These are phyloP conservation scores for Drosophila formosana DNA, from an alignment of 2,888 invertebrate species.

Conservation along the genomic window DNA sequence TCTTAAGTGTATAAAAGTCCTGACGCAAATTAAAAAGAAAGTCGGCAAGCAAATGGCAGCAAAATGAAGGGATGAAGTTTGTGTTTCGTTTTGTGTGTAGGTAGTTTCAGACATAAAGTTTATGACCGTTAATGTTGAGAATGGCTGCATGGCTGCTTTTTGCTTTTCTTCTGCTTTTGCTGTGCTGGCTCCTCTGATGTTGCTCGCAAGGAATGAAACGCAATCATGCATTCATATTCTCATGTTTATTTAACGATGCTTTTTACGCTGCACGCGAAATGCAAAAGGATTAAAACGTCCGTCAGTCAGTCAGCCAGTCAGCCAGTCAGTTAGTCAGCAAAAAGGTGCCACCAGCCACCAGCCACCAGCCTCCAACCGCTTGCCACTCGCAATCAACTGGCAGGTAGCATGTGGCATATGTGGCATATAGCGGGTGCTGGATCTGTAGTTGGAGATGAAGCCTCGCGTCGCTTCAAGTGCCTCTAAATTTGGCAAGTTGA, in stretches of 20 bases:
- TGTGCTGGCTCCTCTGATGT: neutral
- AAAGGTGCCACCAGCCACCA: constrained; percentile 17
- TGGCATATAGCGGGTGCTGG: too few species aligned
- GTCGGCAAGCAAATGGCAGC: neutral
- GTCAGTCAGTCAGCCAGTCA: constrained; percentile 17
- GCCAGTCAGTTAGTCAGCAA: neutral
- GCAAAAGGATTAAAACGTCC: constrained; percentile 74
- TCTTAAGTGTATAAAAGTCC: constrained; percentile 30
- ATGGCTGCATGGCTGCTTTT: neutral
- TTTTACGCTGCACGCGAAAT: constrained; percentile 73
- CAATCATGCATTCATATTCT: constrained; percentile 77
- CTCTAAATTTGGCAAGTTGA: constrained; percentile 76
- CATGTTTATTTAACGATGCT: constrained; percentile 80
- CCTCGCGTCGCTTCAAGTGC: constrained; percentile 56
- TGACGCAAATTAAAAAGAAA: constrained; percentile 41
- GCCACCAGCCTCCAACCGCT: neutral
- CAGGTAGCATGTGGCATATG: constrained; percentile 7
- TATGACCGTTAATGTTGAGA: constrained; percentile 42
- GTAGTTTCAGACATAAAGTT: constrained; percentile 55
- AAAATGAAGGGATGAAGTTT: constrained; percentile 1
- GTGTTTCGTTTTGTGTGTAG: constrained; percentile 20
- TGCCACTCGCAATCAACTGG: constrained; percentile 13
- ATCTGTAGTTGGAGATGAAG: too few species aligned
- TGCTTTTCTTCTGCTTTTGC: too few species aligned
- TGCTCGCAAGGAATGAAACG: constrained; percentile 12